Base-by-base conservation (phyloP, 2,888 invertebrate genomes). In the Yponomeuta sedellus region DNA sequence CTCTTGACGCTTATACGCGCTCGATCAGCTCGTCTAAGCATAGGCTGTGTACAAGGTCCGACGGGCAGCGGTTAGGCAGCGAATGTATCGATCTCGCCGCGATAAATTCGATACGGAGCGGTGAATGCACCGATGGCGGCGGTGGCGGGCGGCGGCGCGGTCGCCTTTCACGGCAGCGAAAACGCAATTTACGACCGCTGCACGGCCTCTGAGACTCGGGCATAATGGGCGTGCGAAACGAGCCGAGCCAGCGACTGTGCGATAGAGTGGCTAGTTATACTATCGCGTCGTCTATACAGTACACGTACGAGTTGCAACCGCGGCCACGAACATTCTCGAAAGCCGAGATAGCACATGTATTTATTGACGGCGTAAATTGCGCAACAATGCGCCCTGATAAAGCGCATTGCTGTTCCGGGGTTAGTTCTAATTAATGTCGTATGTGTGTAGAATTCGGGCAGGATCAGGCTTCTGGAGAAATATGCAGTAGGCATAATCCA, bases 71-170 rank as follows among this genome's bases (percentile, higher is more conserved):
- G 40, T 34, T 39, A 77, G 77, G 73, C 75, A 75, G 75, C 72
- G 65, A 76, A 76, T 77, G 78, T 85, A 86, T 87, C 82, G 86
- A 88, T 87, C 87, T 78, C 75, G 66, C 52, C 39, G 81, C 82
- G 85, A 88, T 88, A 86, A 86, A 87, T 87, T 86, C 82, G 86
- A 85, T 82, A 82, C 81, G 80, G 80, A 81, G 81, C 87, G 87
- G 86, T 86, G 85, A 88, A 86, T 82, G 87, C 85, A 86, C 82
- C 80, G 81, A 73, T 40, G 40, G 64, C 64, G 56, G 56, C 64
- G n/a, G 34, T 11, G 52, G 25, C 75, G 80, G 75, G 72, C 69
- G 75, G 72, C 69, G 71, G 76, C 70, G 77, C 81, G 79, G 75
- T 78, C 76, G 82, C 86, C 88, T 86, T 86, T 87, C 86, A 85